Conservation (phyloP, 2,888 invertebrate species). For the Metallyticus violacea region DNA sequence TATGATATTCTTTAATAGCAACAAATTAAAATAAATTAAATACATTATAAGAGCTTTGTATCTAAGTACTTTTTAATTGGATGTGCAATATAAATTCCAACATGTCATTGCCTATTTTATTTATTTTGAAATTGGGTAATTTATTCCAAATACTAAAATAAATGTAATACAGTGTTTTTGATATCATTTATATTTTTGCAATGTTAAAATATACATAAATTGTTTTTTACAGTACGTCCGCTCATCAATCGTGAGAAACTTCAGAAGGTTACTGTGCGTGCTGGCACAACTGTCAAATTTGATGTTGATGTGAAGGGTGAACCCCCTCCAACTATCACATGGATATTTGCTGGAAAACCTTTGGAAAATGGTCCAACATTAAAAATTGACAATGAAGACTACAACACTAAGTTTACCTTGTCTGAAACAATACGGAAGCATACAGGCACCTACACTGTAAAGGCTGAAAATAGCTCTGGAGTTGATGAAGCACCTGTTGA, state of each 20-base stretch:
- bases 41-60: no score
- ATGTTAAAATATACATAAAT: no score
- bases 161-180: no score
- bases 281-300: slow-evolving; percentile 84
- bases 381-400: slow-evolving; percentile 86
- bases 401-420: slow-evolving; percentile 82
- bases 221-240: slow-evolving; percentile 74
- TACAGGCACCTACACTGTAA: slow-evolving; percentile 86
- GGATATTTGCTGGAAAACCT: slow-evolving; percentile 67
- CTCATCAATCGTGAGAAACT: slow-evolving; percentile 92
- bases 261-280: slow-evolving; percentile 81
- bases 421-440: slow-evolving; percentile 79
- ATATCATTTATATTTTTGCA: no score
- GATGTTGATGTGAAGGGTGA: slow-evolving; percentile 96
- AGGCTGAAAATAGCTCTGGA: slow-evolving; percentile 90
- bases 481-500: slow-evolving; percentile 93
- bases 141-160: no score
- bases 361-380: slow-evolving; percentile 65
- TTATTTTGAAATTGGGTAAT: no score
- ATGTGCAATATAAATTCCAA: no score
- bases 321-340: slow-evolving; percentile 87
- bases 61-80: no score
- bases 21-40: no score
- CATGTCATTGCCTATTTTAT: no score
- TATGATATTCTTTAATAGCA: no score